These are phyloP conservation scores for Sebastes minor DNA, from an alignment of 2,797 vertebrate species.

Conservation along the genomic window DNA sequence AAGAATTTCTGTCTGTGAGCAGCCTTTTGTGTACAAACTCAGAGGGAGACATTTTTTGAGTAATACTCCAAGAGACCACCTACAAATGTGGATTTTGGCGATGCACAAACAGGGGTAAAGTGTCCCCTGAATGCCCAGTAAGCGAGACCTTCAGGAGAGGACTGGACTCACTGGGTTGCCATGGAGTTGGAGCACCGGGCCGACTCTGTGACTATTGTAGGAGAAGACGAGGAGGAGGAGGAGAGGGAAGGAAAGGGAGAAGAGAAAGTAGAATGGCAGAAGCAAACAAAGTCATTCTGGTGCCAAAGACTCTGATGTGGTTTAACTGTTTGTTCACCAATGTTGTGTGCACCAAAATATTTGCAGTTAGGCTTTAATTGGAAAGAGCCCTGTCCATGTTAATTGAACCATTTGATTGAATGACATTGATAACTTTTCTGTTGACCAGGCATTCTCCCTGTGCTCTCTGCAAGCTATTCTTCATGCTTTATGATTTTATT, in stretches of 20 bases:
- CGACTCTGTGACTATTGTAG: slow-evolving; percentile 64
- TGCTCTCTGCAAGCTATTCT: not conserved
- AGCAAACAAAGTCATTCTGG: slow-evolving; percentile 36
- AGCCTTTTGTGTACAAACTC: slow-evolving; percentile 19
- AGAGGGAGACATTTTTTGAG: slow-evolving; percentile 15
- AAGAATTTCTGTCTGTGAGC: not conserved
- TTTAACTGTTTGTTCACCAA: slow-evolving; percentile 32
- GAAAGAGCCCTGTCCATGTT: slow-evolving; percentile 8
- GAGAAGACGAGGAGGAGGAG: slow-evolving; percentile 27
- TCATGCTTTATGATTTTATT: not conserved
- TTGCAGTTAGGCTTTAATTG: slow-evolving; percentile 10
- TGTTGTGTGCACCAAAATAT: not conserved
- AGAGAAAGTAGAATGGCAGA: slow-evolving; percentile 21
- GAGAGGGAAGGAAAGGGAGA: slow-evolving; percentile 6
- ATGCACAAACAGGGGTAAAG: slow-evolving; percentile 9
- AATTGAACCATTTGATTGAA: slow-evolving; percentile 8
- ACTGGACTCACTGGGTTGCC: slow-evolving; percentile 54
- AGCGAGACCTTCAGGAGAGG: slow-evolving; percentile 26
- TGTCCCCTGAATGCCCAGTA: slow-evolving; percentile 29
- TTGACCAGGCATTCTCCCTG: not conserved
- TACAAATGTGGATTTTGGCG: slow-evolving; percentile 25
- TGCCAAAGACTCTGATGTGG: slow-evolving; percentile 35
- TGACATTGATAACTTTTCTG: slow-evolving; percentile 11
- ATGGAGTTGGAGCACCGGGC: slow-evolving; percentile 64
- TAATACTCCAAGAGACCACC: slow-evolving; percentile 47